phyloP scores from a whole-genome alignment of 2,797 vertebrate genomes.

The Danio albolineatus region DNA sequence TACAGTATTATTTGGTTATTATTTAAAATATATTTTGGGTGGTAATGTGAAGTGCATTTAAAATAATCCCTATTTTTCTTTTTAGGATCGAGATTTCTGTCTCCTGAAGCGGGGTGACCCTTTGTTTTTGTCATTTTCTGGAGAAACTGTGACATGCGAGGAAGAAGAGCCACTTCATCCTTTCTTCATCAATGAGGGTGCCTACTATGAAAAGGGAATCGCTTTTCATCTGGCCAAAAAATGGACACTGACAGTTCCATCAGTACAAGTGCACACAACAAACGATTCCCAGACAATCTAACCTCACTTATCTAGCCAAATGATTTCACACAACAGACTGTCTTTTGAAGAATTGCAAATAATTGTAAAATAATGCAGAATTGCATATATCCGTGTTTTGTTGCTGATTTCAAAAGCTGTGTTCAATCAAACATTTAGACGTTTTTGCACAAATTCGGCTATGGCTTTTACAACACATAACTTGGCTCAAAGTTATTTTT shows the following conservation, averaged over 20 bases:
- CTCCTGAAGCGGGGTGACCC: conserved; percentile 77
- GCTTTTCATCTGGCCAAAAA: conserved; percentile 77
- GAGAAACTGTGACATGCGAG: conserved; percentile 76
- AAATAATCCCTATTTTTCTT: not conserved
- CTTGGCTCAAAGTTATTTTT: not conserved
- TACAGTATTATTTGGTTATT: too few species aligned
- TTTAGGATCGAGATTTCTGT: conserved; percentile 84
- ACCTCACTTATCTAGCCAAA: too few species aligned
- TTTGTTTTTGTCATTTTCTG: conserved; percentile 78
- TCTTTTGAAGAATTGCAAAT: too few species aligned
- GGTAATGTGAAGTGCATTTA: too few species aligned
- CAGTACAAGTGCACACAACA: conserved; percentile 60
- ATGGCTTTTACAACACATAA: not conserved
- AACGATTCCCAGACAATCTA: not conserved
- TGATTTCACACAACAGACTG: too few species aligned
- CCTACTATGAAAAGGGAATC: conserved; percentile 84
- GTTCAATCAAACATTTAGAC: not conserved
- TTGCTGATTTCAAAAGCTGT: not conserved
- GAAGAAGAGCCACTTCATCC: conserved; percentile 76
- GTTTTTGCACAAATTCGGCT: not conserved
- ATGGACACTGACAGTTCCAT: conserved; percentile 67
- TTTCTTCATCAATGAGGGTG: conserved; percentile 84
- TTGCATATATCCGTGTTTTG: too few species aligned
- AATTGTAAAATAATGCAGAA: too few species aligned
- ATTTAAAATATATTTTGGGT: too few species aligned